These are phyloP conservation scores for Pao palembangensis DNA, from an alignment of 2,113 vertebrate genomes.

Conservation along the genomic window DNA sequence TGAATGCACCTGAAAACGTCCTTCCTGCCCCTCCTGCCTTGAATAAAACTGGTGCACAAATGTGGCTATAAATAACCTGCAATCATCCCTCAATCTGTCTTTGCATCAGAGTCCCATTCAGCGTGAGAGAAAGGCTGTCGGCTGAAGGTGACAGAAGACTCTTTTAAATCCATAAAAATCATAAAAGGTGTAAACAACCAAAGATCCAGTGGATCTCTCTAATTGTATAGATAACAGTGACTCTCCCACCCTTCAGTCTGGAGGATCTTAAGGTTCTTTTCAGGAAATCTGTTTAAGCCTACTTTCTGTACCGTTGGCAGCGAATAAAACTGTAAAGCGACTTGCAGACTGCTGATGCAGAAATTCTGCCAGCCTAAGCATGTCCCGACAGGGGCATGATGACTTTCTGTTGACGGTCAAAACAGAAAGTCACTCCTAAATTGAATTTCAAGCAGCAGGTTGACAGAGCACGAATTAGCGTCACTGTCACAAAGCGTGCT, in stretches of 20 bases:
- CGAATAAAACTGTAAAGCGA: neutral
- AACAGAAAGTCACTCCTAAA: slow-evolving; percentile 9
- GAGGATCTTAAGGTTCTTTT: no score
- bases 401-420: neutral
- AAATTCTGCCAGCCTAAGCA: neutral
- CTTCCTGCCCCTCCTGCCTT: neutral
- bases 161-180: slow-evolving; percentile 4
- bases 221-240: neutral
- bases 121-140: slow-evolving; percentile 7
- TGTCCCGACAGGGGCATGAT: neutral
- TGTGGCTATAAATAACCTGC: slow-evolving; percentile 29
- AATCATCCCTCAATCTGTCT: slow-evolving; percentile 22
- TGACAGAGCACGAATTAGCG: slow-evolving; percentile 1
- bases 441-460: slow-evolving; percentile 15
- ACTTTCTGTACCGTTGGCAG: neutral
- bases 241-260: no score
- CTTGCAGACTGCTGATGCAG: slow-evolving; percentile 8
- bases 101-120: slow-evolving; percentile 7
- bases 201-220: neutral
- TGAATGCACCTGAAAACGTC: slow-evolving; percentile 15
- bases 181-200: neutral
- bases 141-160: slow-evolving; percentile 28
- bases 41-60: slow-evolving; percentile 23
- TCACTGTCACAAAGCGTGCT: slow-evolving; percentile 17
- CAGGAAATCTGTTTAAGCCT: no score